These are phyloP conservation scores for Apamea sordens DNA, from an alignment of 2,888 invertebrate genomes.

Conservation along the genomic window DNA sequence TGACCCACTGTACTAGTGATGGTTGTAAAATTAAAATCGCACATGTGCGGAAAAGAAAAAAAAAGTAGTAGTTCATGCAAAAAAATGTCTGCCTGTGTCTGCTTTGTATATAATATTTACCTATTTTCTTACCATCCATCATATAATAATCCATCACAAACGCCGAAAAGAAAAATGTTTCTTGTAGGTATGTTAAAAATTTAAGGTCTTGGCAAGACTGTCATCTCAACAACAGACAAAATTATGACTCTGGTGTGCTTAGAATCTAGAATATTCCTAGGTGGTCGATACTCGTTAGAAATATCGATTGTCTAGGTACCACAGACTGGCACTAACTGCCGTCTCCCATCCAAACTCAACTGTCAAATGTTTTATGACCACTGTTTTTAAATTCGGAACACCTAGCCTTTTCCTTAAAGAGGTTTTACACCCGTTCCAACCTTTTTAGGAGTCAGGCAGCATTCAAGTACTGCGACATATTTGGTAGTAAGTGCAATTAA, in stretches of 20 bases:
- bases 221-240: not conserved
- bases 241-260: slow-evolving; percentile 15
- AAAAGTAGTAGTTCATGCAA: too few relatives aligned
- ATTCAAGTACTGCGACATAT: slow-evolving; percentile 20
- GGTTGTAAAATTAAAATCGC: too few relatives aligned
- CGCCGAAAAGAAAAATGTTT: too few relatives aligned
- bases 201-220: too few relatives aligned
- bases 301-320: slow-evolving; percentile 6
- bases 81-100: too few relatives aligned
- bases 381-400: slow-evolving; percentile 31
- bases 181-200: too few relatives aligned
- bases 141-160: too few relatives aligned
- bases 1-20: too few relatives aligned
- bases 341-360: not conserved
- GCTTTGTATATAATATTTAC: too few relatives aligned
- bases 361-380: slow-evolving; percentile 18
- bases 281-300: slow-evolving; percentile 15
- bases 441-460: slow-evolving; percentile 19
- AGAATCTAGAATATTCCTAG: slow-evolving; percentile 1
- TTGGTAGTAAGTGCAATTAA: slow-evolving; percentile 38
- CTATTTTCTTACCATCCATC: too few relatives aligned
- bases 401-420: slow-evolving; percentile 14
- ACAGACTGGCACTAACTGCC: slow-evolving; percentile 3
- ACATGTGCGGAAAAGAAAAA: too few relatives aligned
- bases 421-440: slow-evolving; percentile 22